Evolutionary conservation across 2,113 vertebrate species (phyloP), one percentile per base, ranked within the genome.

Genomic region (Laterallus jamaicensis): DNA sequence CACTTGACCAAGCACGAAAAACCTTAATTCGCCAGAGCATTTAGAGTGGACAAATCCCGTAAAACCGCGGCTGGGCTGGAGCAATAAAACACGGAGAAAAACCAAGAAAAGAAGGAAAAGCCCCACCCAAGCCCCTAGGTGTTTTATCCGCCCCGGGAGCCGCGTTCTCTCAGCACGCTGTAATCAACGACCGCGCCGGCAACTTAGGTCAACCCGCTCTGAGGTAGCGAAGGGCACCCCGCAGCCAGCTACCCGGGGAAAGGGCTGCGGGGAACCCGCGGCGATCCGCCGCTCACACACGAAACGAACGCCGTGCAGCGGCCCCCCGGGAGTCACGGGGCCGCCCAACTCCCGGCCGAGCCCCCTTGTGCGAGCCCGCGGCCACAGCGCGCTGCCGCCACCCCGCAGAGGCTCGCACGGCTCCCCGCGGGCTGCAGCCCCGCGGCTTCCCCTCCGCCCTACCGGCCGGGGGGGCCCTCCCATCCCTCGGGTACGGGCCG

Each of bases 71-170:
- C 13, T 26, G 9, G 31, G 39, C 18, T 26, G 19, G 21, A 39
- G 54, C 31, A 50, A 21, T 1, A 0, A 1, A 69, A 42, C 1
- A 12, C 71, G 18, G 2, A 19, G 3, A 2, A 49, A 44, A 6
- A 42, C 44, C 39, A 28, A 9, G 4, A 8, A 13, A 32, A 22
- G 5, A 39, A 28, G 13, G 26, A 54, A 26, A 13, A 54, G 7
- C 11, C 50, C 50, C 21, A 47, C 4, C 2, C 32, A 13, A 20
- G 10, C 0, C 11, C 18, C 31, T 3, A 6, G 13, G 55, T 37
- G 10, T 21, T 64, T 39, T 47, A 39, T 29, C 24, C 39, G 71
- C 55, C 35, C 60, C 13, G 59, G 32, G 39, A 60, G 63, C 10
- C 11, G 21, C 16, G 1, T 11, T 25, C 18, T n/a, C 0, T 52